Percentiles rank a stretch among this genome's conserved stretches.
Evolutionary conservation across 2,888 invertebrate species (phyloP).

Genomic region (Sesamia inferens): DNA sequence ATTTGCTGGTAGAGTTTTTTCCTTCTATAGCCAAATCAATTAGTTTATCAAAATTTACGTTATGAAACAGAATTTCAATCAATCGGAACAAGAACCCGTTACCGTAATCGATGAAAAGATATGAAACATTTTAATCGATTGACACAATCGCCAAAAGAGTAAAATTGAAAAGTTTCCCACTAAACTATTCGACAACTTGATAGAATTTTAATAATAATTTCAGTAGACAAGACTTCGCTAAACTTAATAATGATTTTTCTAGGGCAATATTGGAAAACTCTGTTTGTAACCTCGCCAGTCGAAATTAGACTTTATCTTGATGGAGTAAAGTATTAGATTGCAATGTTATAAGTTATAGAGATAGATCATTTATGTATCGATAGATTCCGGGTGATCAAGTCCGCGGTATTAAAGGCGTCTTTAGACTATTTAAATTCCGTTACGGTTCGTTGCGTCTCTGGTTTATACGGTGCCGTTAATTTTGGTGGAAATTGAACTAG

Average conservation of each 20-base stretch:
- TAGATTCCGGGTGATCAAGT: conserved; percentile 75
- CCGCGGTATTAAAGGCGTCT: conserved; percentile 82
- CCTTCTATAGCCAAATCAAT: conserved; percentile 10
- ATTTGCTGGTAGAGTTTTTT: conserved; percentile 8
- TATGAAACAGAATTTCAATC: conserved; percentile 37
- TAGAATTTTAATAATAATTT: conserved; percentile 67
- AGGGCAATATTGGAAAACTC: conserved; percentile 68
- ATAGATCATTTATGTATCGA: conserved; percentile 70
- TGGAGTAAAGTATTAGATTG: conserved; percentile 56
- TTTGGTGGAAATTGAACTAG: conserved; percentile 85
- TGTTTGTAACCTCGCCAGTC: background rate
- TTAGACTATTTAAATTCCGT: conserved; percentile 89
- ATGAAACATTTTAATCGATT: conserved; percentile 56
- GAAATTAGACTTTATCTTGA: conserved; percentile 57
- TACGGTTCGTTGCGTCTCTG: conserved; percentile 90
- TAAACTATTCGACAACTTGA: conserved; percentile 62
- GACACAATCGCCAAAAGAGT: conserved; percentile 37
- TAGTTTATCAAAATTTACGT: conserved; percentile 22
- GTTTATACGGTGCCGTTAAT: conserved; percentile 90
- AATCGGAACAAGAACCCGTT: conserved; percentile 40
- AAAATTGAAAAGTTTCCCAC: conserved; percentile 64
- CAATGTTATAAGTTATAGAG: conserved; percentile 54
- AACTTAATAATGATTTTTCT: conserved; percentile 74
- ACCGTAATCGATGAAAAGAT: conserved; percentile 51
- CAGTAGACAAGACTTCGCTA: conserved; percentile 65